A percentile compares a stretch with the other conserved stretches of the same genome.
phyloP scores from a whole-genome alignment of 2,888 invertebrate species.

The Drosophila incognita region DNA sequence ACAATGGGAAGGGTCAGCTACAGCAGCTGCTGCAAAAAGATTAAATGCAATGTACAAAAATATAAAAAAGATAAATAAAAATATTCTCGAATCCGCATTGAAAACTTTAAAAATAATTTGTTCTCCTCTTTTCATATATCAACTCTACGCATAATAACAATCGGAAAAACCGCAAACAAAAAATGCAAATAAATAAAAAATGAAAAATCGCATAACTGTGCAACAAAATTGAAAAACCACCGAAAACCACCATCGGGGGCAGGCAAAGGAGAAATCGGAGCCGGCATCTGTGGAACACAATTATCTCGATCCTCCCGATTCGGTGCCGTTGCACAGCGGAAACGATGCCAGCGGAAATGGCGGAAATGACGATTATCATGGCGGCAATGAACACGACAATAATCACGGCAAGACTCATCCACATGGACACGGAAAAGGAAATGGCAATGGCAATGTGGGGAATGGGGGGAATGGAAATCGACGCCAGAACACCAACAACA shows the following conservation, averaged over 20 bases:
- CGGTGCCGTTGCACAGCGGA: slow-evolving; percentile 84
- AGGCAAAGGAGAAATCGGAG: slow-evolving; percentile 83
- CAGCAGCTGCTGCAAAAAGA: slow-evolving; percentile 50
- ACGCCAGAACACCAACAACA: slow-evolving; percentile 29
- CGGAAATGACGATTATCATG: slow-evolving; percentile 84
- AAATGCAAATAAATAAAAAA: slow-evolving; percentile 69
- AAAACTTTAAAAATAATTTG: slow-evolving; percentile 62
- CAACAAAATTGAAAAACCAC: slow-evolving; percentile 63
- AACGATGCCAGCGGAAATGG: slow-evolving; percentile 85
- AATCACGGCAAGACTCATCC: slow-evolving; percentile 49
- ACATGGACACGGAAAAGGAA: slow-evolving; percentile 54
- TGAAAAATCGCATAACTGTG: slow-evolving; percentile 36
- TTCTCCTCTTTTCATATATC: slow-evolving; percentile 54
- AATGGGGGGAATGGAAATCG: slow-evolving; percentile 55
- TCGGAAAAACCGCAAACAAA: slow-evolving; percentile 62
- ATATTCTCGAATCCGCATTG: slow-evolving; percentile 40
- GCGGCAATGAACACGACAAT: slow-evolving; percentile 68
- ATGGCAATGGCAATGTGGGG: slow-evolving; percentile 52
- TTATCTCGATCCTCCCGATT: slow-evolving; percentile 84
- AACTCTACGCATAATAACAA: slow-evolving; percentile 48
- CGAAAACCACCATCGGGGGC: slow-evolving; percentile 33
- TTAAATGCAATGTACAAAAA: slow-evolving; percentile 59
- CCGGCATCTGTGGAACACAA: slow-evolving; percentile 84
- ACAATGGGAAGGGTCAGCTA: slow-evolving; percentile 9
- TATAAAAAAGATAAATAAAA: slow-evolving; percentile 12